These are phyloP conservation scores for Montipora sp. DNA, from an alignment of 64 coral and sea anemone genomes.

Conservation along the genomic window DNA sequence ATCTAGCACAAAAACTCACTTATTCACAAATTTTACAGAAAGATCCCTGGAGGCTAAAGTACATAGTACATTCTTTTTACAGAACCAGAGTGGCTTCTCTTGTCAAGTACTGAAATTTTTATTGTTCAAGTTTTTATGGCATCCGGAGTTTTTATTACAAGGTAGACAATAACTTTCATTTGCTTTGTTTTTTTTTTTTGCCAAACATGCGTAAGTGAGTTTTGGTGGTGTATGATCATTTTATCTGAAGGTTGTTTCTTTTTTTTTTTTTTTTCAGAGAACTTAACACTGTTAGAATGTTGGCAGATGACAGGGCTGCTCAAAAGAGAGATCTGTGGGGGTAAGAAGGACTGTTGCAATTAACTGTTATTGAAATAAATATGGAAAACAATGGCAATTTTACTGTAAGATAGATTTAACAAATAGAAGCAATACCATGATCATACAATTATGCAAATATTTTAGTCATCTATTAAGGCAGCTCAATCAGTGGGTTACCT, in stretches of 20 bases:
- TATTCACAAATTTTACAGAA: no score
- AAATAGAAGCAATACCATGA: no score
- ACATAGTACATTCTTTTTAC: not conserved
- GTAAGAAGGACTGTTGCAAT: conserved; percentile 8
- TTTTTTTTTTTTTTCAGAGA: conserved; percentile 50
- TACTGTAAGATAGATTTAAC: no score
- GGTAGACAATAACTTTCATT: conserved; percentile 38
- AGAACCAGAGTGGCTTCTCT: conserved; percentile 89
- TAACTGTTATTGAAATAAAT: no score
- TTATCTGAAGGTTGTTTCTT: not conserved
- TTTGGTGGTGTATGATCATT: not conserved
- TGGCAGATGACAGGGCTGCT: conserved; percentile 73
- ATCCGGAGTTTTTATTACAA: conserved; percentile 80
- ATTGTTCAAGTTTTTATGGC: conserved; percentile 81
- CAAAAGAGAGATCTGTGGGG: conserved; percentile 96
- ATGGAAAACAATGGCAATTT: no score
- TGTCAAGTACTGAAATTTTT: conserved; percentile 77
- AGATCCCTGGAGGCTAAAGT: no score
- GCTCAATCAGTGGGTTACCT: no score
- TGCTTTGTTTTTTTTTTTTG: no score
- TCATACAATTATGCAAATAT: no score
- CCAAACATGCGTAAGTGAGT: not conserved
- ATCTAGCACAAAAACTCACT: no score
- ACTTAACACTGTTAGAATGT: conserved; percentile 82
- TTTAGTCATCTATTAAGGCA: no score